These are phyloP conservation scores for Corydoras sp. DNA, from an alignment of 2,113 vertebrate genomes.

Conservation along the genomic window DNA sequence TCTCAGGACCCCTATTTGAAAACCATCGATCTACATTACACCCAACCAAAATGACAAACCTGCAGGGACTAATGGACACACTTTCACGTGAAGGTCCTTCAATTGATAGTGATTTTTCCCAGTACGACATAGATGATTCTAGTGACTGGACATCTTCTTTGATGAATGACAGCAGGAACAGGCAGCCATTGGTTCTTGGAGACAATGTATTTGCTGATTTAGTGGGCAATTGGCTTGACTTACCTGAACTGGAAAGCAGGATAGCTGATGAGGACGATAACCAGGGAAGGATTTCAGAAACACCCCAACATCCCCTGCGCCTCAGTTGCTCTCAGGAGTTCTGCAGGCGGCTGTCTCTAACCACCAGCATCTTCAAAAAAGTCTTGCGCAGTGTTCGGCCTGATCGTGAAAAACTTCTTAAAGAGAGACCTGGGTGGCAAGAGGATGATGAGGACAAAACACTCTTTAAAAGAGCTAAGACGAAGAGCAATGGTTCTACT, in stretches of 20 bases:
- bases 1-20: not conserved
- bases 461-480: slow-evolving; percentile 68
- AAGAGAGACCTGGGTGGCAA: slow-evolving; percentile 73
- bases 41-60: slow-evolving; percentile 37
- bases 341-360: slow-evolving; percentile 72
- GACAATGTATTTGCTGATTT: slow-evolving; percentile 95
- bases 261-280: slow-evolving; percentile 1
- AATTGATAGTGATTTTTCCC: slow-evolving; percentile 72
- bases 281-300: slow-evolving; percentile 36
- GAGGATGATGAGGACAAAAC: slow-evolving; percentile 51
- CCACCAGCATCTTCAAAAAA: slow-evolving; percentile 78
- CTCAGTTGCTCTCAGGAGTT: slow-evolving; percentile 65
- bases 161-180: slow-evolving; percentile 83
- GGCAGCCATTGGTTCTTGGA: slow-evolving; percentile 86
- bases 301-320: slow-evolving; percentile 35
- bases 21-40: not conserved
- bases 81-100: slow-evolving; percentile 61
- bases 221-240: slow-evolving; percentile 94
- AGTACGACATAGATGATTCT: slow-evolving; percentile 70
- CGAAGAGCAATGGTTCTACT: slow-evolving; percentile 52
- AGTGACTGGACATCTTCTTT: slow-evolving; percentile 86
- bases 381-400: slow-evolving; percentile 74
- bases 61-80: slow-evolving; percentile 55
- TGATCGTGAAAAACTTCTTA: slow-evolving; percentile 69
- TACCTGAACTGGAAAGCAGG: slow-evolving; percentile 66